Evolutionary conservation across 2,888 invertebrate genomes (phyloP).

Genomic region (Hymenopus coronatus): DNA sequence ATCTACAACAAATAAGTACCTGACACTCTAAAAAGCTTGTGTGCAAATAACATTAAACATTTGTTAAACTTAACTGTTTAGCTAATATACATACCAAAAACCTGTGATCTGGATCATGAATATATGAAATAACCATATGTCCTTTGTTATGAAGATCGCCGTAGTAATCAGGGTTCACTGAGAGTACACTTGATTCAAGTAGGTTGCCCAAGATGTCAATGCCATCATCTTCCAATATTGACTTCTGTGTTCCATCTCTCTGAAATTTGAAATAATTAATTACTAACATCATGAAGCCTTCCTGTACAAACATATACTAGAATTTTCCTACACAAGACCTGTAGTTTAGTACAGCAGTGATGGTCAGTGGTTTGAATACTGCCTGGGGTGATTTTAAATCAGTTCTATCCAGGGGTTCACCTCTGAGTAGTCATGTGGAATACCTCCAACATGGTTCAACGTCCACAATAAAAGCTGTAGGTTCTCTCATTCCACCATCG

Average conservation of each 20-base stretch:
- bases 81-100: conserved; percentile 55
- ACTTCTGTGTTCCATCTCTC: conserved; percentile 56
- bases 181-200: conserved; percentile 69
- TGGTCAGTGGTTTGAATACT: no score
- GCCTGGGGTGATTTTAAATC: no score
- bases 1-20: no score
- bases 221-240: conserved; percentile 64
- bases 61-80: no score
- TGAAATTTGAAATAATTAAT: conserved; percentile 40
- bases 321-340: not conserved
- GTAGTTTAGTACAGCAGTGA: conserved; percentile 48
- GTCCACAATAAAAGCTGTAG: no score
- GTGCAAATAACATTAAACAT: no score
- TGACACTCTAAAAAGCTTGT: no score
- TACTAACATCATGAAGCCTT: not conserved
- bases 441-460: no score
- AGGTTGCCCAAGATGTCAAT: conserved; percentile 78
- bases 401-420: no score
- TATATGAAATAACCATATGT: conserved; percentile 71
- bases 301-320: no score
- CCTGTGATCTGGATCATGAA: conserved; percentile 77
- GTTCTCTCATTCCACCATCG: no score
- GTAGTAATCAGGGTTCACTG: conserved; percentile 66
- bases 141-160: conserved; percentile 82
- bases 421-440: no score